Evolutionary conservation across 2,797 vertebrate species (phyloP).

Genomic region (Spinus olivaceus): DNA sequence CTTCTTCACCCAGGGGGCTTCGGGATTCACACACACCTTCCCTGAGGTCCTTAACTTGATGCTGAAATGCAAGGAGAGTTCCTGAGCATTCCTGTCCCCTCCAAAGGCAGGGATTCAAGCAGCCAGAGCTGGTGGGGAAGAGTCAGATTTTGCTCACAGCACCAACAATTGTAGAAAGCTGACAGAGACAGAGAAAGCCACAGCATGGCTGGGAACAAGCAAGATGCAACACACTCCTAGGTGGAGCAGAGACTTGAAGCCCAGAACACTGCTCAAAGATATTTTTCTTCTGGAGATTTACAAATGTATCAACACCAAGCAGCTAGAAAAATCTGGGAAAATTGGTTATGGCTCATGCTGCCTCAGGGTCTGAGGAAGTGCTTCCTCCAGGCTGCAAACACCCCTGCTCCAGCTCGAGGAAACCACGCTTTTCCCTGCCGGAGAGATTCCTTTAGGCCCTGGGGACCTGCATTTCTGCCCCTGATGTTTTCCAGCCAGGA

Average conservation of each 20-base stretch:
- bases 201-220: rapidly evolving
- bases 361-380: neutral
- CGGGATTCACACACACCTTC: constrained; percentile 47
- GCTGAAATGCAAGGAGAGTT: neutral
- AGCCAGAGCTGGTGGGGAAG: neutral
- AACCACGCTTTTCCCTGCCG: rapidly evolving
- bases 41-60: neutral
- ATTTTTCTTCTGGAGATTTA: neutral
- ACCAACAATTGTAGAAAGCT: rapidly evolving
- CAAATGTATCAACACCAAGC: rapidly evolving
- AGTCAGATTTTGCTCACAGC: rapidly evolving
- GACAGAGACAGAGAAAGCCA: neutral
- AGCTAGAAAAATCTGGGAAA: neutral
- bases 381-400: neutral
- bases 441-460: neutral
- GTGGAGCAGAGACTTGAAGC: rapidly evolving
- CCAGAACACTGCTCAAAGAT: neutral
- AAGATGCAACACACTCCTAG: rapidly evolving
- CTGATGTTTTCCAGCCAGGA: rapidly evolving
- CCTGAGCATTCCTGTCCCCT: neutral
- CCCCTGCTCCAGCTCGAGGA: rapidly evolving
- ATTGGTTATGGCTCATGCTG: neutral
- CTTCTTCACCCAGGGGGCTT: constrained; percentile 49
- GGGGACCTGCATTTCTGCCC: neutral
- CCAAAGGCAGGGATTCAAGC: neutral